Evolutionary conservation across 2,113 vertebrate species (phyloP).

Genomic region (Turdus rufiventris): DNA sequence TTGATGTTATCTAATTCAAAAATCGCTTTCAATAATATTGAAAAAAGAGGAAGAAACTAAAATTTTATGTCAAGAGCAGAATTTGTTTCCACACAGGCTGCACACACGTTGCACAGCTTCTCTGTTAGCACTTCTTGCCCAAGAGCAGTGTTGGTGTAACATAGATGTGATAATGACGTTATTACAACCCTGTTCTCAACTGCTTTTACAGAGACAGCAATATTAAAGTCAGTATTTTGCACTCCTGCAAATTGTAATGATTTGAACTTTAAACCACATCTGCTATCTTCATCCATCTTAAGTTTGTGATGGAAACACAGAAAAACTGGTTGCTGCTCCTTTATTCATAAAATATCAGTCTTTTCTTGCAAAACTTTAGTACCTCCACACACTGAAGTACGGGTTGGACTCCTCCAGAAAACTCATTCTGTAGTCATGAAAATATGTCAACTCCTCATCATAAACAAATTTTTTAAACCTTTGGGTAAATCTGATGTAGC

Average conservation of each 20-base stretch:
- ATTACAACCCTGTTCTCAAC: neutral
- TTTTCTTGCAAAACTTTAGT: neutral
- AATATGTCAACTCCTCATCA: neutral
- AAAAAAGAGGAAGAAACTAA: neutral
- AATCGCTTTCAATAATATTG: fast-evolving
- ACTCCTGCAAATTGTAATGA: neutral
- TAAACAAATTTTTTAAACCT: neutral
- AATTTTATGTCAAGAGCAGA: neutral
- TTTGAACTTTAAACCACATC: neutral
- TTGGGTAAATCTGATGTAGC: neutral
- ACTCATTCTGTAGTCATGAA: neutral
- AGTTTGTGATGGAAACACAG: neutral
- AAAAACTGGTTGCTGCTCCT: neutral
- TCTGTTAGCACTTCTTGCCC: neutral
- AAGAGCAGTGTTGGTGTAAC: neutral
- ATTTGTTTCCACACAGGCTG: neutral
- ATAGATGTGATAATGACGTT: neutral
- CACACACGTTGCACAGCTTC: neutral
- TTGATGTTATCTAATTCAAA: neutral
- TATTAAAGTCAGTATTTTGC: neutral
- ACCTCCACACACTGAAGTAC: neutral
- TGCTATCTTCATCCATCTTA: neutral
- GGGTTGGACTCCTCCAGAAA: neutral
- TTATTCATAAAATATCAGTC: neutral
- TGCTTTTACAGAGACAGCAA: neutral